These are phyloP conservation scores for Seladonia tumulorum DNA, from an alignment of 2,888 invertebrate species.

Conservation along the genomic window DNA sequence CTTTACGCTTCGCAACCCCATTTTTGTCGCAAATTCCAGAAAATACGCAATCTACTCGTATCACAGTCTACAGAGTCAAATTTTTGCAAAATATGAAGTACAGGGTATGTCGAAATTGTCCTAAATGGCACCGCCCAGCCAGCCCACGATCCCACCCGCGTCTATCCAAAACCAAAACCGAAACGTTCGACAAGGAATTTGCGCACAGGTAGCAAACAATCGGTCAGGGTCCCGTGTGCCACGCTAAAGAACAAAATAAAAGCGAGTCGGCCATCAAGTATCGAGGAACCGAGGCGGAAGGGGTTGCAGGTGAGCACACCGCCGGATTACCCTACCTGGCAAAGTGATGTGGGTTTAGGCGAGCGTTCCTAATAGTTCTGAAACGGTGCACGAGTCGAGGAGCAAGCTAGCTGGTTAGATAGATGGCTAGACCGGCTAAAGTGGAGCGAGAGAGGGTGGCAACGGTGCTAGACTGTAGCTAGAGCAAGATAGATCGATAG, in stretches of 20 bases:
- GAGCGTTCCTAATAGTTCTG: conserved; percentile 80
- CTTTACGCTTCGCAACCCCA: too few relatives aligned
- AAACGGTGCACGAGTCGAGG: conserved; percentile 75
- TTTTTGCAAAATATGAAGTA: background rate
- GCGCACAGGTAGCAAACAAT: background rate
- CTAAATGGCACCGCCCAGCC: too few relatives aligned
- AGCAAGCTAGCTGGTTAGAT: conserved; percentile 67
- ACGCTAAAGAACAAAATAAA: background rate
- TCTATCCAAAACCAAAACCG: background rate
- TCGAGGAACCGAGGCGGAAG: conserved; percentile 27
- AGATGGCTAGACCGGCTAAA: conserved; percentile 45
- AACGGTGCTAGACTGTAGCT: background rate
- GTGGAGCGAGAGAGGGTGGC: conserved; percentile 22
- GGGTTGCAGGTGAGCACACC: conserved; percentile 69
- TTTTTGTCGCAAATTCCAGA: too few relatives aligned
- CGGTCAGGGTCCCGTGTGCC: background rate
- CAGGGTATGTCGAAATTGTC: background rate
- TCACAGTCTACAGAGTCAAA: background rate
- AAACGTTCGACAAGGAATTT: background rate
- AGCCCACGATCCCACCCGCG: background rate
- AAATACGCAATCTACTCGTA: background rate
- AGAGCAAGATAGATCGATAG: conserved; percentile 45
- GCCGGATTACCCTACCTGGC: conserved; percentile 70
- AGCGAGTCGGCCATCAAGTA: conserved; percentile 40
- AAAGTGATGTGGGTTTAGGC: conserved; percentile 73